Conservation (phyloP, 2,113 vertebrate species). For the Hydrochoerus hydrochaeris region DNA sequence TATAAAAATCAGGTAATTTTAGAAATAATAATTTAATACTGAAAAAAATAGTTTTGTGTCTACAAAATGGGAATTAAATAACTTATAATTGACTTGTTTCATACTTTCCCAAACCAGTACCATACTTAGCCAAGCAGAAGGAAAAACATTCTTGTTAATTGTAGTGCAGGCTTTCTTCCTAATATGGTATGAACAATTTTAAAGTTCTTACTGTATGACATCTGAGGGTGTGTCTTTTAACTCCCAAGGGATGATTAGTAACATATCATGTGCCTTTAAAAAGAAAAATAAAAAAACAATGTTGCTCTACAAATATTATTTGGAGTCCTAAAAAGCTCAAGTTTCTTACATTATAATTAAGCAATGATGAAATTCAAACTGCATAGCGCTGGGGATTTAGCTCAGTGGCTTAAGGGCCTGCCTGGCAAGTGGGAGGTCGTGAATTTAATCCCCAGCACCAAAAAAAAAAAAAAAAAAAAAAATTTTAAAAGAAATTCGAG, state of each 20-base stretch:
- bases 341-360: conserved; percentile 33
- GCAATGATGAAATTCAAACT: too few species aligned
- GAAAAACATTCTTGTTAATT: conserved; percentile 62
- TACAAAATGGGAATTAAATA: conserved; percentile 19
- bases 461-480: too few species aligned
- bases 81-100: conserved; percentile 30
- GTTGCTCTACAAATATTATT: conserved; percentile 21
- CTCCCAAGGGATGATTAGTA: conserved; percentile 69
- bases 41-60: neutral
- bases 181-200: conserved; percentile 67
- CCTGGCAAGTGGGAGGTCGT: too few species aligned
- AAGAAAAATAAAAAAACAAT: neutral
- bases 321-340: conserved; percentile 31
- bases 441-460: too few species aligned
- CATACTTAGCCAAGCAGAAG: conserved; percentile 50
- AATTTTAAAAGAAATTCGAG: too few species aligned
- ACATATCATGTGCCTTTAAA: conserved; percentile 37
- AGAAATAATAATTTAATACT: neutral
- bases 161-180: conserved; percentile 52
- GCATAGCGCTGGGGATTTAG: too few species aligned
- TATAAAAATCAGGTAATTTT: neutral
- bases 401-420: too few species aligned
- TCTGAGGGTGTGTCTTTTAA: conserved; percentile 72
- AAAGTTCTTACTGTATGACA: conserved; percentile 69
- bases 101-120: conserved; percentile 20